Percentiles rank a stretch among this genome's conserved stretches.
phyloP scores from a whole-genome alignment of 2,888 invertebrate species.

The Agapetus fuscipes region DNA sequence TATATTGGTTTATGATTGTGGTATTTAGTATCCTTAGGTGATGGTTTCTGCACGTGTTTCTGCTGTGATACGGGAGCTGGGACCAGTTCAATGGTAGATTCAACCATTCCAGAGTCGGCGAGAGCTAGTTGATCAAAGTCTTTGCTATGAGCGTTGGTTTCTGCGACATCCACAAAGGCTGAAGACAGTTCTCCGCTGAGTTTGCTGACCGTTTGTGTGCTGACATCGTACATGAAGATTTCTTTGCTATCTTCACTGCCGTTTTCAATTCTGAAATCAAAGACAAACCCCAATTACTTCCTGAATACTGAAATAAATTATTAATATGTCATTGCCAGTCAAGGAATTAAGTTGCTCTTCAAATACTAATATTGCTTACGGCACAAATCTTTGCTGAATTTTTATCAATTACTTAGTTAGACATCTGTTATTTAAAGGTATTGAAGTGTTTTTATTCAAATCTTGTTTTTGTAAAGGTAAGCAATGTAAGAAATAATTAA shows the following conservation, averaged over 20 bases:
- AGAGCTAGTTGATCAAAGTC: slow-evolving; percentile 50
- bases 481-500: slow-evolving; percentile 4
- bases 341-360: no score
- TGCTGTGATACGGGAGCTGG: slow-evolving; percentile 7
- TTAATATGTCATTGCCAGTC: no score
- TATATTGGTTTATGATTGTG: slow-evolving; percentile 17
- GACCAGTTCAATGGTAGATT: slow-evolving; percentile 19
- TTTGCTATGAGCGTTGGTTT: slow-evolving; percentile 66
- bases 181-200: slow-evolving; percentile 72
- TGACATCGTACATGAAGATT: slow-evolving; percentile 81
- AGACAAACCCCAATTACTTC: no score
- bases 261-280: slow-evolving; percentile 36
- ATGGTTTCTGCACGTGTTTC: slow-evolving; percentile 23
- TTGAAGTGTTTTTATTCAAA: no score
- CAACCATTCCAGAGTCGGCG: slow-evolving; percentile 36
- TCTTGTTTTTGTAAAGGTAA: no score
- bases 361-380: no score
- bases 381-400: no score
- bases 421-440: no score
- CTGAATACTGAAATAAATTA: no score
- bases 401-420: no score
- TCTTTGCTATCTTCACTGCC: slow-evolving; percentile 51
- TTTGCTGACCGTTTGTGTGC: slow-evolving; percentile 63
- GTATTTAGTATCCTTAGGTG: slow-evolving; percentile 24
- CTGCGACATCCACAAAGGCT: slow-evolving; percentile 80